Conservation (phyloP, 2,888 invertebrate genomes). For the Acronicta alni region DNA sequence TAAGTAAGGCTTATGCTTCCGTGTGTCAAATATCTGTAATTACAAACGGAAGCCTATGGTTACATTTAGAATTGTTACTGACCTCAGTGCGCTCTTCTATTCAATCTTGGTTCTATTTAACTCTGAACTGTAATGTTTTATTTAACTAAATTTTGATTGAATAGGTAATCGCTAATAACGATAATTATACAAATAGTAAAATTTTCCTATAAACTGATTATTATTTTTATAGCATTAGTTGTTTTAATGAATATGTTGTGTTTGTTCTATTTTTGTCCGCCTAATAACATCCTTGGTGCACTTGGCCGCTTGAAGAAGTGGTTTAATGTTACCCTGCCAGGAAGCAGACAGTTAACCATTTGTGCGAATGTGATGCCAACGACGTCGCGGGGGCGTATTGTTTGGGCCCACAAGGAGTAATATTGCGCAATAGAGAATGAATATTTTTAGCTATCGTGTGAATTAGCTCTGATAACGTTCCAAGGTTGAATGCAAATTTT, state of each 20-base stretch:
- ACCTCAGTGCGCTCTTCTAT: too few relatives aligned
- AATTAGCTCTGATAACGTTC: conserved; percentile 30
- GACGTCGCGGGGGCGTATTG: conserved; percentile 52
- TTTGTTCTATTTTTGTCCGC: conserved; percentile 77
- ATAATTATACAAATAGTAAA: too few relatives aligned
- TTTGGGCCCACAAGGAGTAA: conserved; percentile 48
- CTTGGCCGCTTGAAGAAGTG: conserved; percentile 84
- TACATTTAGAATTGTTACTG: too few relatives aligned
- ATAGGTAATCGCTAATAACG: too few relatives aligned
- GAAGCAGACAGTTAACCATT: conserved; percentile 82
- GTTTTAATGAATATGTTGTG: conserved; percentile 47
- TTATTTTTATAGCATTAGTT: not conserved
- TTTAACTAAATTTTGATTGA: too few relatives aligned
- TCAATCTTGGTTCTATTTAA: too few relatives aligned
- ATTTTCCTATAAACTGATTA: too few relatives aligned
- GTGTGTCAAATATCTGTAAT: too few relatives aligned
- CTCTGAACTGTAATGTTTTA: too few relatives aligned
- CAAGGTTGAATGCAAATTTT: conserved; percentile 31
- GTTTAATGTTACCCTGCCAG: conserved; percentile 86
- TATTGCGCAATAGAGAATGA: conserved; percentile 34
- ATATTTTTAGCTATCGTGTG: conserved; percentile 46
- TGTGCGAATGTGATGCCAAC: conserved; percentile 76
- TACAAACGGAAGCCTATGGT: too few relatives aligned
- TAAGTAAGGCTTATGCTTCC: too few relatives aligned
- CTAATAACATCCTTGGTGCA: conserved; percentile 84